Evolutionary conservation across 2,888 invertebrate genomes (phyloP).

Genomic region (Lepidochrysops patricia): DNA sequence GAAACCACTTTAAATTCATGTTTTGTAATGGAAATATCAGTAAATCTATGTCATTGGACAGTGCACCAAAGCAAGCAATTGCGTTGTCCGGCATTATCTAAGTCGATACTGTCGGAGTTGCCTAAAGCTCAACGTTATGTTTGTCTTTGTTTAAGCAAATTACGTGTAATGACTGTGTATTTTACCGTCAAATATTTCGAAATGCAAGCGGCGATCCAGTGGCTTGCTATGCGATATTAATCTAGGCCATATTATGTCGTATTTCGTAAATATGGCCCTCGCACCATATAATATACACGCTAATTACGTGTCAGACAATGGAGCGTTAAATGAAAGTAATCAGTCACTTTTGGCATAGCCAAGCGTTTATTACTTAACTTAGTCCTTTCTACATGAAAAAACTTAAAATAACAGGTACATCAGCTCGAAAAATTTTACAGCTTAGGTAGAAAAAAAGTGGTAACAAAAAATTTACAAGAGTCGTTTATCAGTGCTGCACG

Average conservation of each 20-base stretch:
- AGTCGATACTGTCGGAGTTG: background rate
- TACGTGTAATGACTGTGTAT: slow-evolving; percentile 10
- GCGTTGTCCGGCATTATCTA: background rate
- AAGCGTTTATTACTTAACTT: slow-evolving; percentile 44
- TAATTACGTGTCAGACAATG: slow-evolving; percentile 34
- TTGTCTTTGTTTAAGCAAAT: slow-evolving; percentile 12
- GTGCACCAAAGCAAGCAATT: background rate
- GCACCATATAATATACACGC: slow-evolving; percentile 39
- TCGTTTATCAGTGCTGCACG: slow-evolving; percentile 56
- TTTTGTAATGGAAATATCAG: background rate
- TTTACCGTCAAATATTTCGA: slow-evolving; percentile 11
- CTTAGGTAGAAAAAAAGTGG: slow-evolving; percentile 51
- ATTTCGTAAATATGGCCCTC: slow-evolving; percentile 56
- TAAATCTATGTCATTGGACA: background rate
- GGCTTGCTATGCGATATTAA: slow-evolving; percentile 48
- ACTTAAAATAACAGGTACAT: slow-evolving; percentile 67
- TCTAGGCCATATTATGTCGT: slow-evolving; percentile 58
- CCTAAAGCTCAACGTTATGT: background rate
- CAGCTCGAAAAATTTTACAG: slow-evolving; percentile 56
- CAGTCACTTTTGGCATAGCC: slow-evolving; percentile 44
- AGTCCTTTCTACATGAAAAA: slow-evolving; percentile 35
- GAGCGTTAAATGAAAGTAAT: slow-evolving; percentile 36
- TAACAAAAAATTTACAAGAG: slow-evolving; percentile 39
- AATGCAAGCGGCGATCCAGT: slow-evolving; percentile 29
- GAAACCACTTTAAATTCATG: background rate